These are phyloP conservation scores for Monomorium pharaonis DNA, from an alignment of 1,140 invertebrate species.

Conservation along the genomic window DNA sequence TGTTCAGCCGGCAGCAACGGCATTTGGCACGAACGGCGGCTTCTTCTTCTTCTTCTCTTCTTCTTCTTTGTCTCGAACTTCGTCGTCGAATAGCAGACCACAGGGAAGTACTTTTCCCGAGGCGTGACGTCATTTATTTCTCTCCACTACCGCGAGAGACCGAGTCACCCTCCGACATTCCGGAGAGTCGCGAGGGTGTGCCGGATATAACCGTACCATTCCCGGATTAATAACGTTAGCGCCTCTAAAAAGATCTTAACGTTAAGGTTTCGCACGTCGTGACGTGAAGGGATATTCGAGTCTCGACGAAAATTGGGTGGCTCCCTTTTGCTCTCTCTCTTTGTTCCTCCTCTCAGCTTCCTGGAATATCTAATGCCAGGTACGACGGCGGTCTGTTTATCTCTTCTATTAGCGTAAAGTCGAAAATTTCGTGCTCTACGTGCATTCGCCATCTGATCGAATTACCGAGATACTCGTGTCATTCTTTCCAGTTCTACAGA, in stretches of 20 bases:
- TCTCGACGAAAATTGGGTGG: slow-evolving; percentile 63
- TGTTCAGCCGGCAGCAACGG: slow-evolving; percentile 54
- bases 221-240: slow-evolving; percentile 68
- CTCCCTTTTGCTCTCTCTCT: slow-evolving; percentile 30
- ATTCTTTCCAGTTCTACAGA: slow-evolving; percentile 27
- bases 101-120: slow-evolving; percentile 56
- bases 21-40: slow-evolving; percentile 57
- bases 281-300: slow-evolving; percentile 52
- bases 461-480: slow-evolving; percentile 45
- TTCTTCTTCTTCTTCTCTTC: slow-evolving; percentile 49
- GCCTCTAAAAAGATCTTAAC: slow-evolving; percentile 64
- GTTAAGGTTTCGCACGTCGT: slow-evolving; percentile 50
- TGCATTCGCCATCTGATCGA: slow-evolving; percentile 49
- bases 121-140: slow-evolving; percentile 61
- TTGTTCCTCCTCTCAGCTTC: background rate
- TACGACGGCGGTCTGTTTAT: slow-evolving; percentile 37
- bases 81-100: slow-evolving; percentile 50
- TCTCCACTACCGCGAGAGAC: slow-evolving; percentile 40
- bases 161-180: slow-evolving; percentile 56
- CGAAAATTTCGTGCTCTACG: slow-evolving; percentile 50
- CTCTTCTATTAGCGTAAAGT: slow-evolving; percentile 32
- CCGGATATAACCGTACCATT: slow-evolving; percentile 59
- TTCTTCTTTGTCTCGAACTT: slow-evolving; percentile 60
- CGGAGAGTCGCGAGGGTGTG: slow-evolving; percentile 40
- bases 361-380: slow-evolving; percentile 63